Evolutionary conservation across 2,113 vertebrate species (phyloP), one percentile per base, ranked within the genome.

Genomic region (Ornithorhynchus anatinus): DNA sequence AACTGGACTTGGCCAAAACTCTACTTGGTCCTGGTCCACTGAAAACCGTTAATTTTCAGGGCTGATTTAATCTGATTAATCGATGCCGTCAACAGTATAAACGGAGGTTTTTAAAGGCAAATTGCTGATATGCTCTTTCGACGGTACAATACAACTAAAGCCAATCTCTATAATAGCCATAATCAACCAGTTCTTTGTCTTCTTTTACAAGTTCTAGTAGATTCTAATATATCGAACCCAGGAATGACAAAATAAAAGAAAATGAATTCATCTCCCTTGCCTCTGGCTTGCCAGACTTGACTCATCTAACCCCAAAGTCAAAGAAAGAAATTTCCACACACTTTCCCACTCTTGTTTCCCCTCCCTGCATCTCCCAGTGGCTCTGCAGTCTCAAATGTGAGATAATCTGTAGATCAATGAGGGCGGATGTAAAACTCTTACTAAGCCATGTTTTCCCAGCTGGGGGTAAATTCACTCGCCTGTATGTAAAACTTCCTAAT

Each of bases 371-470:
- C 88, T 93, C 94, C 89, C 91, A 89, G 84, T 91, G 91, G 89
- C 89, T 92, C 85, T 91, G 88, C 77, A 80, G 89, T 92, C 92
- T 94, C 93, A 89, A 94, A 95, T 71, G 88, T 89, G 90, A 94
- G 95, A 95, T 96, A 96, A 97, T 96, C 94, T 95, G 92, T 77
- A 94, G 95, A 97, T 97, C 96, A 96, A 95, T 96, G 93, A 93
- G 80, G 83, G 92, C 80, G 87, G 93, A 96, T 97, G 95, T 96
- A 96, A 95, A 96, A 96, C 91, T 95, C 93, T 88, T 91, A 89
- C 94, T 94, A 95, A 95, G 94, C 94, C 89, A 80, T 95, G 95
- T 94, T 94, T 95, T 94, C 95, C 92, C 95, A 92, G 95, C 86
- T 93, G 95, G 95, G 91, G 96, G 95, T 95, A 96, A 95, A 94